Conservation (phyloP, 1,140 invertebrate genomes). For the Ceratina australensis region DNA sequence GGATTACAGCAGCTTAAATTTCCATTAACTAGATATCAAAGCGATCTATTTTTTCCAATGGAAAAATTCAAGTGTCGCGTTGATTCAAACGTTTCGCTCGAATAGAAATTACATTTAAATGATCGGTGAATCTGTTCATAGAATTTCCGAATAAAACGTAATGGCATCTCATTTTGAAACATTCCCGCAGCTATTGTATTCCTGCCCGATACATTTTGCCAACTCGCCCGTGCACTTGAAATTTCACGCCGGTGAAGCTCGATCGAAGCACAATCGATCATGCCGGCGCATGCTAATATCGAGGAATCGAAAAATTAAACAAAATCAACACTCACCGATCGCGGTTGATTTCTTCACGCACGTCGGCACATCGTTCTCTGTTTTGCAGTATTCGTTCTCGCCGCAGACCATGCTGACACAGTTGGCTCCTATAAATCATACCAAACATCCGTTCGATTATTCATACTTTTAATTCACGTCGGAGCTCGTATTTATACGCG, state of each 20-base stretch:
- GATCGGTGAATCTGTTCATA: too few relatives aligned
- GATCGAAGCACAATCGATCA: slow-evolving; percentile 30
- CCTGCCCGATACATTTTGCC: not conserved
- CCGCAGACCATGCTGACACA: slow-evolving; percentile 71
- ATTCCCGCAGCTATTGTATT: too few relatives aligned
- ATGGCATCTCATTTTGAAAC: too few relatives aligned
- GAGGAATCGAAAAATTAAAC: not conserved
- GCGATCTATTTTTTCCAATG: not conserved
- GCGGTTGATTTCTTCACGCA: slow-evolving; percentile 69
- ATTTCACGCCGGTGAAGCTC: slow-evolving; percentile 5
- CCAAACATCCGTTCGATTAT: not conserved
- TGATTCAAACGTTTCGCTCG: too few relatives aligned
- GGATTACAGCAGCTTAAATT: slow-evolving; percentile 24
- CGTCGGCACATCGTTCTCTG: slow-evolving; percentile 70
- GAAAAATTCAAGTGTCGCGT: too few relatives aligned
- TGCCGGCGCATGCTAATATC: not conserved
- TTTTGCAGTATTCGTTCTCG: slow-evolving; percentile 73
- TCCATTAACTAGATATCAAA: not conserved
- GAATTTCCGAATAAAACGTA: too few relatives aligned
- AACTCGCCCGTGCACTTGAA: not conserved
- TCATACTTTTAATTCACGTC: not conserved
- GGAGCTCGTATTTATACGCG: too few relatives aligned
- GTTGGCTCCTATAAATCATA: slow-evolving; percentile 62
- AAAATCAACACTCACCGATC: slow-evolving; percentile 67
- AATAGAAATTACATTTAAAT: too few relatives aligned